Base-by-base conservation (phyloP, 2,797 vertebrate genomes). In the Epinephelus awoara region DNA sequence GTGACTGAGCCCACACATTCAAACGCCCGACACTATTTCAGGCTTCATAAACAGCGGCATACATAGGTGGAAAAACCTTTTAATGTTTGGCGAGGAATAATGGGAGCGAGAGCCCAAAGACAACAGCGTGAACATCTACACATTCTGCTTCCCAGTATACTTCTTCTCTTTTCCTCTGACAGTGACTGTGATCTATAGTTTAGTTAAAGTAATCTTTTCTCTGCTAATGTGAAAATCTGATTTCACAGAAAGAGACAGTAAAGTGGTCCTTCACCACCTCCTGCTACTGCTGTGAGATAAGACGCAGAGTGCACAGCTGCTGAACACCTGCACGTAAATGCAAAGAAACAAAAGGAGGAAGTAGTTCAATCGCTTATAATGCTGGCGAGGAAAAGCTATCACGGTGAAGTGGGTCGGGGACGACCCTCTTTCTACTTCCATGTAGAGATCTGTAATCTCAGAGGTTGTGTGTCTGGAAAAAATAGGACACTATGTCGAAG, bases 1-100 rank as follows among this genome's bases (percentile, higher is more conserved):
- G 80, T 38, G 57, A 78, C 75, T 47, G 78, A 77, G 90, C 91
- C 89, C 89, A 92, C 91, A 86, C 87, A 68, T 77, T 82, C 58
- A 64, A 56, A 79, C n/a, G 29, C 67, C 73, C 3, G 44, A 79
- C 77, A 78, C 85, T 82, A 84, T 89, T 91, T 80, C 67, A 85
- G 80, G 67, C 72, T 76, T 73, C 38, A 88, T 75, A 83, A 88
- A 81, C 73, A 86, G 68, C 47, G 2, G 55, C 57, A 61, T 47
- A 75, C 83, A 87, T 68, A 57, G 63, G 67, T 21, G 58, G 65
- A 80, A 72, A 84, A 78, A 47, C 42, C 55, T 83, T 75, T 79
- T 81, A 77, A 54, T 63, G 75, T 71, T 72, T 23, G 67, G 67
- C 6, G 40, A 58, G 67, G 40, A 78, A 74, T 54, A 85, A 85